Evolutionary conservation across 2,888 invertebrate genomes (phyloP), one percentile per base, ranked within the genome.

Genomic region (Cheilosia vernalis): DNA sequence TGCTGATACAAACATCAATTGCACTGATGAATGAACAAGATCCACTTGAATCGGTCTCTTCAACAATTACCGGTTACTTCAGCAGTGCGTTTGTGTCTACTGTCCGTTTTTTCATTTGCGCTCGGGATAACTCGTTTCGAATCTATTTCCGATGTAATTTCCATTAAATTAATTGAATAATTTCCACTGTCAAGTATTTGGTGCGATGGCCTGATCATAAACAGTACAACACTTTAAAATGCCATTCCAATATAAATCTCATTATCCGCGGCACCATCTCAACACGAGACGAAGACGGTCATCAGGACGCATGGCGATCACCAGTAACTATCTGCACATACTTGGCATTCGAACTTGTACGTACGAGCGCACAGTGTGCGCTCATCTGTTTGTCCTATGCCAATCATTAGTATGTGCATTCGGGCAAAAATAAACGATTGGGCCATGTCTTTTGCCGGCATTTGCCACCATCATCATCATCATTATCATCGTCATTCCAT

Each of bases 211-310:
- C 69, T 53, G 81, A 81, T 74, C 73, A 74, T 74, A 79, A 84
- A 84, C 74, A 84, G 84, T 84, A 84, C 84, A 79, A 64, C 74
- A 79, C 79, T 84, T 74, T 64, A 79, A 79, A 69, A 79, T 79
- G 47, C 84, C 84, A 79, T 74, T 47, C 74, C 74, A 84, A 79
- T 79, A 84, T 69, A 84, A 79, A 69, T 79, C 74, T 53, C 79
- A 84, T 84, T 84, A 79, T 74, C 79, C 74, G 79, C 79, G 74
- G 74, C 84, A 84, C 84, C 79, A 84, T 84, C 74, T 67, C 63
- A 69, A 61, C 60, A 69, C 17, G 10, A 47, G 55, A 37, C 64
- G 64, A 7, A 42, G 66, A 76, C 33, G 55, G 27, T 51, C 74
- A 40, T 56, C 64, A 76, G 40, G 66, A 76, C 66, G 74, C 64